Evolutionary conservation across 2,113 vertebrate species (phyloP), one percentile per base, ranked within the genome.

Genomic region (Zosterops borbonicus): DNA sequence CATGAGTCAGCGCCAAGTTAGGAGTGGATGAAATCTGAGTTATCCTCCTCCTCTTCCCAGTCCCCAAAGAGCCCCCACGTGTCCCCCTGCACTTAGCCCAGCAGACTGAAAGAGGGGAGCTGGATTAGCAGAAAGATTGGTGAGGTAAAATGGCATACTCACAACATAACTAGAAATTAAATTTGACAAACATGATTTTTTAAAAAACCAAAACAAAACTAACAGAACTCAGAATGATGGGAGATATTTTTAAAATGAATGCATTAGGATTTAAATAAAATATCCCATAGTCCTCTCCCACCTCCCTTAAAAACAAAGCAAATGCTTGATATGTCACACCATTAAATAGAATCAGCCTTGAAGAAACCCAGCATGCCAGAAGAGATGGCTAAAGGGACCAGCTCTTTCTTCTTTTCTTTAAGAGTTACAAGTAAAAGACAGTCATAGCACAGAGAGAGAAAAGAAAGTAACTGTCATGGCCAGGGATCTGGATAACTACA

Each of bases 71-170:
- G 37, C 44, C 75, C 70, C 9, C 9, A 16, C 90, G 76, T 88
- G 92, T 52, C 50, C 86, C 77, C 86, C 89, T 93, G 79, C 81
- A 97, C 89, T 95, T 94, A 89, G 87, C 75, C 87, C 95, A 98
- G 98, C 98, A 98, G 98, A 98, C 97, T 98, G 98, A 98, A 98
- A 97, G 97, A 95, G 97, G 97, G 82, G 63, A 93, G 88, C 87
- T 83, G 53, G 63, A 97, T 98, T 97, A 98, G 97, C 96, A 97
- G 97, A 97, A 97, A 98, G 95, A 97, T 95, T 95, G 95, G 97
- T 97, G 97, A 97, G 97, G 97, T 95, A 96, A 92, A 97, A 97
- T 92, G 94, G 94, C 96, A 95, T 94, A 96, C 49, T 92, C 79
- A 98, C 85, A 96, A 94, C 44, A 96, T 88, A 96, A 98, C 80